Evolutionary conservation across 2,888 invertebrate genomes (phyloP).

Genomic region (Limnephilus marmoratus): DNA sequence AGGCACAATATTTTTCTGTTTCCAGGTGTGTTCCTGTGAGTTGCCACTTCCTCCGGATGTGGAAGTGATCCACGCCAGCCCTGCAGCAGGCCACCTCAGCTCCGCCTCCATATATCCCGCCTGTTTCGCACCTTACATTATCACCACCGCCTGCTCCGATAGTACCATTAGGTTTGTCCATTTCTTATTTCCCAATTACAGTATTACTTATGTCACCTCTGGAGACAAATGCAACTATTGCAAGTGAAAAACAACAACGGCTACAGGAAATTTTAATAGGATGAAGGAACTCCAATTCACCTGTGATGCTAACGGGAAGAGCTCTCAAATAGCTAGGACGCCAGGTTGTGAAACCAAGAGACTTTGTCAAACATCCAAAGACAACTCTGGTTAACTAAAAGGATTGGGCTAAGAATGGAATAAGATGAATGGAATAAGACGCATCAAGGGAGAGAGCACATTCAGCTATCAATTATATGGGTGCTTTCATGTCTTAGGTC

Average conservation of each 20-base stretch:
- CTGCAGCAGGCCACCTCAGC: conserved; percentile 97
- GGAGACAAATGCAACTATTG: not conserved
- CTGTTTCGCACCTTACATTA: conserved; percentile 97
- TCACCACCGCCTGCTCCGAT: conserved; percentile 97
- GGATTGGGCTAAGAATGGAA: not conserved
- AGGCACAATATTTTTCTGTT: conserved; percentile 3
- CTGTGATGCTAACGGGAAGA: not conserved
- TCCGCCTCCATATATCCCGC: conserved; percentile 99
- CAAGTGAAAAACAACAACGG: no score
- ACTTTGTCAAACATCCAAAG: no score
- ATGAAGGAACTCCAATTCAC: not conserved
- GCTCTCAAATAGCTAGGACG: no score
- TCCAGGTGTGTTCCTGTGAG: conserved; percentile 89
- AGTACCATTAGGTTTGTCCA: conserved; percentile 83
- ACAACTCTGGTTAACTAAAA: not conserved
- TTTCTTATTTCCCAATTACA: no score
- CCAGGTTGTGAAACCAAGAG: no score
- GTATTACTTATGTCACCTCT: not conserved
- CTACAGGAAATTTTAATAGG: no score
- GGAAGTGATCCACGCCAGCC: conserved; percentile 94
- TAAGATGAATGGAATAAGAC: not conserved
- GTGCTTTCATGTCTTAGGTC: not conserved
- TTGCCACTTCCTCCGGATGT: conserved; percentile 93
- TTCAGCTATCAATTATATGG: not conserved
- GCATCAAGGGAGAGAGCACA: no score